Conservation (phyloP, 2,113 vertebrate genomes). For the Apodemus speciosus region DNA sequence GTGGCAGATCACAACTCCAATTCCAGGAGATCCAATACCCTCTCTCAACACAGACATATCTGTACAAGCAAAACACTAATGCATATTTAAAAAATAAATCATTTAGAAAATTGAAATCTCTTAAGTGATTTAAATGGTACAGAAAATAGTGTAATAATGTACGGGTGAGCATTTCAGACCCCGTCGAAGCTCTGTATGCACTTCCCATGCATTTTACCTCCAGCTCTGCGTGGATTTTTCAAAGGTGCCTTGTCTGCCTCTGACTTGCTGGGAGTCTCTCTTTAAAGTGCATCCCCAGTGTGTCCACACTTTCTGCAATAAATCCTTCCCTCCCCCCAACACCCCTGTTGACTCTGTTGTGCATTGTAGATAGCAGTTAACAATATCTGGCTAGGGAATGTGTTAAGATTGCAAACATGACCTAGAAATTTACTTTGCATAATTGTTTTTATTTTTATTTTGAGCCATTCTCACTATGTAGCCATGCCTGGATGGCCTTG, state of each 20-base stretch:
- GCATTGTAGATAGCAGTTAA: neutral
- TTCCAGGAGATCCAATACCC: too few species aligned
- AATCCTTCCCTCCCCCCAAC: neutral
- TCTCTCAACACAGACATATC: too few species aligned
- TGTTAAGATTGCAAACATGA: constrained; percentile 4
- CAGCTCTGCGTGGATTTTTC: neutral
- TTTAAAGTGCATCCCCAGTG: neutral
- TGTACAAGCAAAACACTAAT: too few species aligned
- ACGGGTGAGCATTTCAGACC: constrained; percentile 38
- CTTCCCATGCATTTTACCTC: neutral
- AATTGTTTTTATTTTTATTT: neutral
- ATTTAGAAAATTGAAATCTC: neutral
- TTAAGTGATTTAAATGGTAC: constrained; percentile 14
- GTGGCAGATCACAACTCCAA: too few species aligned
- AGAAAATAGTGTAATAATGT: constrained; percentile 11
- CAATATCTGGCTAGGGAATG: neutral
- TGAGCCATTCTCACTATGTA: neutral
- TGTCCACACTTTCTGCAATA: neutral
- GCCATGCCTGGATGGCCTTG: neutral
- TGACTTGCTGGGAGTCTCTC: neutral
- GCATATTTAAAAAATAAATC: neutral
- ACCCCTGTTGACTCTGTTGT: constrained; percentile 37
- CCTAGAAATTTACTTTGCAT: neutral
- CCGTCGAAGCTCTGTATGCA: neutral
- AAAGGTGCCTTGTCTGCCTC: neutral